Evolutionary conservation across 1,140 invertebrate genomes (phyloP), one percentile per base, ranked within the genome.

Genomic region (Sipha flava): DNA sequence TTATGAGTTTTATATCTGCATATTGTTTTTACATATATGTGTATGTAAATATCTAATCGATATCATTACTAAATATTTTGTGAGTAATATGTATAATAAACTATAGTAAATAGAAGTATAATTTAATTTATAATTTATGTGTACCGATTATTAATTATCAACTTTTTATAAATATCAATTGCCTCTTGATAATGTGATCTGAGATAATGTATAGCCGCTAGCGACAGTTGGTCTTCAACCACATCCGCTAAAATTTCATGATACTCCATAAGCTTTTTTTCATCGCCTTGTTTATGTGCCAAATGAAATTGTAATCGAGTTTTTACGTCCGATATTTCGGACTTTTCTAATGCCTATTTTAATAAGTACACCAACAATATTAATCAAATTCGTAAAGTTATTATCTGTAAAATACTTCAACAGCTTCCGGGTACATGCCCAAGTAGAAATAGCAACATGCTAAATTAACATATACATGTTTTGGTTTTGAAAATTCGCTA

Each of bases 111-210:
- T n/a, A n/a, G n/a, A n/a, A n/a, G n/a, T n/a, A n/a, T n/a, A n/a
- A n/a, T n/a, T n/a, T n/a, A n/a, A n/a, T n/a, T n/a, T n/a, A n/a
- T n/a, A 66, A 26, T 40, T 84, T 77, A 81, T 84, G 82, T 82
- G 83, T 84, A 94, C 93, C 94, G 92, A 86, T 98, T 96, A 82
- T 97, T 95, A 1, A 97, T 85, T 18, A 99, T 87, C 68, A 98
- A 90, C 81, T 95, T 90, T 86, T 99, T 99, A 84, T 99, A 99
- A 82, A 99, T 96, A 86, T 99, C 97, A 82, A 99, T 98, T 29
- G 98, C 96, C 87, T 99, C 97, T 86, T 99, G 96, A 86, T 98
- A 99, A 85, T 99, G 96, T 47, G 93, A 92, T 47, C 96, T 88
- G 57, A 99, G 87, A 85, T 98, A 99, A 85, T 99, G 96, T 83